phyloP scores from a whole-genome alignment of 1,140 invertebrate species.

The Dufourea novaeangliae region DNA sequence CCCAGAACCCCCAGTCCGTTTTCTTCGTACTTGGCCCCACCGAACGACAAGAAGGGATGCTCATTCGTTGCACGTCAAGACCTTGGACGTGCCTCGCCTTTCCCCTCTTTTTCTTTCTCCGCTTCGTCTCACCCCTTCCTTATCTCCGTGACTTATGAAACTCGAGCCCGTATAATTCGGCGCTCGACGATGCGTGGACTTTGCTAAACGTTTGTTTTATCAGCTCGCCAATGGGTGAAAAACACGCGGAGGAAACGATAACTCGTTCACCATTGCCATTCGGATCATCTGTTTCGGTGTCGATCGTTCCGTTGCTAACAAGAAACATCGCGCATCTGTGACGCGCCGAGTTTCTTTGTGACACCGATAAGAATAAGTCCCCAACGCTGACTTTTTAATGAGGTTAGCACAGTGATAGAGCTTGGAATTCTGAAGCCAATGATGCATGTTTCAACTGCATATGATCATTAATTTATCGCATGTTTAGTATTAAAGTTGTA shows the following conservation, averaged over 20 bases:
- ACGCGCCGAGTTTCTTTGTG: too few relatives aligned
- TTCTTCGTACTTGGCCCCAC: constrained; percentile 26
- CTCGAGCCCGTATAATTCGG: constrained; percentile 31
- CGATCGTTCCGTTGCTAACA: too few relatives aligned
- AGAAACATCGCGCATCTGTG: too few relatives aligned
- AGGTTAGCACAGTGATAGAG: too few relatives aligned
- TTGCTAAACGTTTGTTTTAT: neutral
- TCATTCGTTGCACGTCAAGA: constrained; percentile 69
- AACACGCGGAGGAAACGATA: neutral
- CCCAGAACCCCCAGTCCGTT: constrained; percentile 6
- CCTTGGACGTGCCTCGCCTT: constrained; percentile 66
- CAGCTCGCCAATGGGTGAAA: neutral
- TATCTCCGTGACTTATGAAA: constrained; percentile 37
- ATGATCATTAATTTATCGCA: too few relatives aligned
- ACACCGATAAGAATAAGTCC: too few relatives aligned
- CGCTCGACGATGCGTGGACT: neutral
- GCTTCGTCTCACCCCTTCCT: neutral
- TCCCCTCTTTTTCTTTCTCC: constrained; percentile 49
- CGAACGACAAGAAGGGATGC: constrained; percentile 48
- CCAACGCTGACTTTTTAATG: too few relatives aligned
- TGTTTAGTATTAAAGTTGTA: too few relatives aligned
- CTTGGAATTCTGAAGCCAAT: too few relatives aligned
- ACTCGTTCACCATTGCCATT: neutral
- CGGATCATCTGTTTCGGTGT: neutral
- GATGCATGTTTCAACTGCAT: too few relatives aligned